Percentiles rank a stretch among this genome's conserved stretches.
These are phyloP conservation scores for Bufotes viridis DNA, from an alignment of 2,797 vertebrate genomes.

Conservation along the genomic window DNA sequence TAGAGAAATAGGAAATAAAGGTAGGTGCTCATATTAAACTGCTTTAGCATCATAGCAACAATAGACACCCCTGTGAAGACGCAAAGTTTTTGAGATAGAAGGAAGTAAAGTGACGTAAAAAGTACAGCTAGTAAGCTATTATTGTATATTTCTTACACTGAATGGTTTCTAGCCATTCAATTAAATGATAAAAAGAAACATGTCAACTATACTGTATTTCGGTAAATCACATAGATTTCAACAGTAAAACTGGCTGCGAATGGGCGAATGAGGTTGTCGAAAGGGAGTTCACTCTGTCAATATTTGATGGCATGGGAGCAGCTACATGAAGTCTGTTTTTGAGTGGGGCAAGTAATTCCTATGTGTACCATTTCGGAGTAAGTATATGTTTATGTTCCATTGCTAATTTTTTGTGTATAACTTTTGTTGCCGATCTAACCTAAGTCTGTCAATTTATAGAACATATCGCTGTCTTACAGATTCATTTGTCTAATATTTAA, in stretches of 20 bases:
- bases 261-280: no score
- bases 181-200: no score
- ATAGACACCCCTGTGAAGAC: not conserved
- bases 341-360: not conserved
- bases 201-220: no score
- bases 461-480: not conserved
- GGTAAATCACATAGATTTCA: no score
- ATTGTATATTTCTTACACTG: not conserved
- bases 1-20: conserved; percentile 19
- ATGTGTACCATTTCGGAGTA: not conserved
- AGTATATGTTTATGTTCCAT: not conserved
- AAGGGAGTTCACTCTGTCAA: no score
- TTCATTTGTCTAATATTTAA: no score
- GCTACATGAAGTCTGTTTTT: no score
- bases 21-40: conserved; percentile 45
- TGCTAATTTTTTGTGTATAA: not conserved
- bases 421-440: not conserved
- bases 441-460: not conserved
- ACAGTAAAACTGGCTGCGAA: no score
- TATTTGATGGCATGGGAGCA: no score
- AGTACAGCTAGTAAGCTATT: no score
- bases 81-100: not conserved
- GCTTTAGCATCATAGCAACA: not conserved
- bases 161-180: not conserved
- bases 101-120: not conserved